A percentile compares a stretch with the other conserved stretches of the same genome.
These are phyloP conservation scores for Megaceryle torquata DNA, from an alignment of 2,113 vertebrate species.

Conservation along the genomic window DNA sequence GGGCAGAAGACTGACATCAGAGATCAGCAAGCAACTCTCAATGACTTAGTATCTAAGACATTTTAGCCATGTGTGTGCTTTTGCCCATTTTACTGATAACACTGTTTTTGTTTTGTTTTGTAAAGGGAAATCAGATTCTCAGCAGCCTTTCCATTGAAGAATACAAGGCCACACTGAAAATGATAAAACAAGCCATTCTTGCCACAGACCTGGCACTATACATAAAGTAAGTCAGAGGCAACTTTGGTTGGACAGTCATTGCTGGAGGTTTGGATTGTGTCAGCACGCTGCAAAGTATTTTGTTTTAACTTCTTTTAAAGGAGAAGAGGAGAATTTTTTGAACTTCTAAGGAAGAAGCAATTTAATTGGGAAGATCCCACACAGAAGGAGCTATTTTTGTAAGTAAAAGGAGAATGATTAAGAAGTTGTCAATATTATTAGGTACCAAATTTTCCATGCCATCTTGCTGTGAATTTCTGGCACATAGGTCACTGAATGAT, in stretches of 20 bases:
- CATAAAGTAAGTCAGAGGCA: constrained; percentile 87
- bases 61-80: neutral
- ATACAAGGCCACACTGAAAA: constrained; percentile 91
- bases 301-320: constrained; percentile 68
- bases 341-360: constrained; percentile 89
- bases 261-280: neutral
- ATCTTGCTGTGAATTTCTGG: neutral
- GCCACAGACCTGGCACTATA: constrained; percentile 94
- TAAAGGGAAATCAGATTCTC: constrained; percentile 95
- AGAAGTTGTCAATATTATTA: neutral
- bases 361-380: constrained; percentile 88
- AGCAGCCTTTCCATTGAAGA: constrained; percentile 92
- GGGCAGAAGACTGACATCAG: neutral
- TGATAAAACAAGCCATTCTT: constrained; percentile 96
- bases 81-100: neutral
- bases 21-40: neutral
- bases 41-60: neutral
- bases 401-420: constrained; percentile 60
- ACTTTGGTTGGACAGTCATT: neutral
- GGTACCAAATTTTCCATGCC: neutral
- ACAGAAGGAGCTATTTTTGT: constrained; percentile 93
- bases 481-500: neutral
- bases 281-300: neutral
- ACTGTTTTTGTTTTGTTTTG: neutral
- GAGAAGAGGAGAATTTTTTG: constrained; percentile 91